Evolutionary conservation across 1,140 invertebrate species (phyloP).

Genomic region (Drosophila lowei): DNA sequence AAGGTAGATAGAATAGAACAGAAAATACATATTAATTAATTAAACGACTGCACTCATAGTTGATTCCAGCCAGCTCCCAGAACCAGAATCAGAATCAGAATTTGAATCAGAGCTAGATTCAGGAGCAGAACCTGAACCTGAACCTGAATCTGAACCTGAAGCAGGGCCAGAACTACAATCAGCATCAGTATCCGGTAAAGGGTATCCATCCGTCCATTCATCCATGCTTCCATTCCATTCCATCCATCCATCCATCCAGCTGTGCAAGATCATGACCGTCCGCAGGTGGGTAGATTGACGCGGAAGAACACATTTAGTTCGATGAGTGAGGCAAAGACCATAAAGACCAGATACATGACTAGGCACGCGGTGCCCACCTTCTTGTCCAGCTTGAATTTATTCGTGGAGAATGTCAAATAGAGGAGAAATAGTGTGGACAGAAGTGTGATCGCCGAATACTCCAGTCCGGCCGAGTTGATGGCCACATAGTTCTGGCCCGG

Average conservation of each 20-base stretch:
- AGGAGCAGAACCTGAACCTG: no score
- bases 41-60: constrained; percentile 69
- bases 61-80: constrained; percentile 27
- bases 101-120: neutral
- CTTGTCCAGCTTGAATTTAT: constrained; percentile 91
- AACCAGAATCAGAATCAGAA: neutral
- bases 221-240: neutral
- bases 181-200: no score
- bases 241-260: neutral
- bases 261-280: constrained; percentile 66
- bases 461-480: constrained; percentile 91
- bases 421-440: constrained; percentile 90
- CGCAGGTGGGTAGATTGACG: constrained; percentile 92
- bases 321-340: constrained; percentile 91
- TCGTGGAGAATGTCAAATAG: constrained; percentile 90
- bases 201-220: no score
- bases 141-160: no score
- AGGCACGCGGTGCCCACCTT: constrained; percentile 90
- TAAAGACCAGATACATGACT: constrained; percentile 90
- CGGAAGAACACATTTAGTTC: constrained; percentile 94
- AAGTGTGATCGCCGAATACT: constrained; percentile 92
- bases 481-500: constrained; percentile 88
- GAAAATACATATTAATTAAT: constrained; percentile 82
- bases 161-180: no score
- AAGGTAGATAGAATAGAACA: constrained; percentile 80